Conservation (phyloP, 2,113 vertebrate species). For the Cyprinus carpio region DNA sequence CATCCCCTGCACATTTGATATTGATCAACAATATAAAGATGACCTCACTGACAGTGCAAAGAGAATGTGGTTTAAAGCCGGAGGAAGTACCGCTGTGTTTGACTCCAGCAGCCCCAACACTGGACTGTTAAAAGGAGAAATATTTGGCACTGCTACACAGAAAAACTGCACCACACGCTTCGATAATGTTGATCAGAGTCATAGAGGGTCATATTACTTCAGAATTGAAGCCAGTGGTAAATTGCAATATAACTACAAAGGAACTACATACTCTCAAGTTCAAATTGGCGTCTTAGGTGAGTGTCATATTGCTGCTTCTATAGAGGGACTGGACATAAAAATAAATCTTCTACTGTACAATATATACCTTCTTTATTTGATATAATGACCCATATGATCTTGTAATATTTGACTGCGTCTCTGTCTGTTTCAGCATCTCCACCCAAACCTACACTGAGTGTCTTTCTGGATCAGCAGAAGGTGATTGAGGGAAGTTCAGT, state of each 20-base stretch:
- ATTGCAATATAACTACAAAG: neutral
- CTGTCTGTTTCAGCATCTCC: slow-evolving; percentile 30
- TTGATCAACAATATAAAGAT: neutral
- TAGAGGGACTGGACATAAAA: neutral
- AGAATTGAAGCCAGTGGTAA: neutral
- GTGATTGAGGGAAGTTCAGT: too few relatives aligned
- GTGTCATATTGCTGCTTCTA: neutral
- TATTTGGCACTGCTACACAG: neutral
- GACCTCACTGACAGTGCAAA: neutral
- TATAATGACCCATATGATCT: neutral
- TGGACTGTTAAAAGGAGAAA: neutral
- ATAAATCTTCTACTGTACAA: neutral
- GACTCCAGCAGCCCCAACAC: neutral
- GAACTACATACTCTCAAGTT: neutral
- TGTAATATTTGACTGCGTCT: slow-evolving; percentile 23
- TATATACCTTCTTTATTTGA: neutral
- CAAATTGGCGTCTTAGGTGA: neutral
- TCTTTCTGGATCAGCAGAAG: neutral
- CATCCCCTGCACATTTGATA: too few relatives aligned
- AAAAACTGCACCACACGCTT: slow-evolving; percentile 21
- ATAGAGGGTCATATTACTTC: neutral
- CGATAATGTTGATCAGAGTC: neutral
- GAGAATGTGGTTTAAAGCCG: neutral
- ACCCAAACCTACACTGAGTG: slow-evolving; percentile 5
- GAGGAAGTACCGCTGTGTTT: too few relatives aligned